Base-by-base conservation (phyloP, 2,797 vertebrate genomes). In the Manis pentadactyla region DNA sequence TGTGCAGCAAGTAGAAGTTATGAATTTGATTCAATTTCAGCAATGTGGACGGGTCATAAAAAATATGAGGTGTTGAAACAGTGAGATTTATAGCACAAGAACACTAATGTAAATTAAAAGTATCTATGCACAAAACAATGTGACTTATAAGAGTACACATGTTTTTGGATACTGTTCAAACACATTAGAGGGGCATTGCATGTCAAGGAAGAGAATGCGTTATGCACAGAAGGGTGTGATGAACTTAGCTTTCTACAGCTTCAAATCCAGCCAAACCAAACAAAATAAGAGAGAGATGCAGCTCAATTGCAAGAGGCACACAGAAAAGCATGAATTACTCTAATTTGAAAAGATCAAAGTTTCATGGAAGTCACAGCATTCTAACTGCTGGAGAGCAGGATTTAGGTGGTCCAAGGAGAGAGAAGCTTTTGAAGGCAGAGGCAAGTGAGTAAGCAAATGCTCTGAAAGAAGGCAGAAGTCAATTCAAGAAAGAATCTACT, bases 1-100 rank as follows among this genome's bases (percentile, higher is more conserved):
- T 63, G 34, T 69, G n/a, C 18, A 87, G 81, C 83, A 88, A 19
- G 25, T n/a, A 69, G 39, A 96, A 85, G 66, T 49, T 92, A 91
- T 83, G 49, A 69, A 79, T 79, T 69, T 37, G 7, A 87, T 53
- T 95, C 68, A 42, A 83, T 83, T 95, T 87, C 39, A 96, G 59
- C 29, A 89, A 23, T 75, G 6, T 57, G 7, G 34, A 39, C 42
- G 75, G 46, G 68, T 89, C 42, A 83, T 89, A 39, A 64, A 93
- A 79, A 73, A 88, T 51, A 11, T 68, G 13, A 37, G 7, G 53
- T 83, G 19, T 46, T 68, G 15, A 87, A 79, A 55, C 7, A 61
- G 7, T 55, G 8, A 64, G 5, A 0, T 87, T 84, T 85, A 46
- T 27, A 82, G 51, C 49, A 77, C 11, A 83, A 78, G 64, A 85